Percentiles rank a stretch among this genome's conserved stretches.
Conservation (phyloP, 2,888 invertebrate genomes). For the Philereme vetulata region DNA sequence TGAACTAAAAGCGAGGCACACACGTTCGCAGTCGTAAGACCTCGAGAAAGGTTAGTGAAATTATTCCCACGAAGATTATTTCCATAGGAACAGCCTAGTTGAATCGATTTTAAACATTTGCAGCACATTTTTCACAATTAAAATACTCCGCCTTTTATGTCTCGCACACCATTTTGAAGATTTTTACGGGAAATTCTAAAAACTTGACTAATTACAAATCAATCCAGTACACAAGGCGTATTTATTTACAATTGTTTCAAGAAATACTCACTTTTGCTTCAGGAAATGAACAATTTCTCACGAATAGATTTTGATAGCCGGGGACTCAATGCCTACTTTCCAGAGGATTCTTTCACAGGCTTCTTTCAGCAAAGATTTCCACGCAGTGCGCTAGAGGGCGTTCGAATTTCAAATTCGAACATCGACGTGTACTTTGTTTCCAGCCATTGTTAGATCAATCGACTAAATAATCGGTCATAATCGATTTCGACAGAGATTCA, state of each 20-base stretch:
- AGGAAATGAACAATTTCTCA: conserved; percentile 77
- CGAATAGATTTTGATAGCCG: conserved; percentile 83
- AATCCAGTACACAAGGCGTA: conserved; percentile 14
- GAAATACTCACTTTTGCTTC: conserved; percentile 78
- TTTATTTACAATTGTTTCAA: conserved; percentile 42
- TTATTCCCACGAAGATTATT: conserved; percentile 55
- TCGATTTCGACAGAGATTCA: conserved; percentile 1
- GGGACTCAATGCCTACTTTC: conserved; percentile 82
- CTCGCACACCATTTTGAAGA: conserved; percentile 56
- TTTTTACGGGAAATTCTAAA: conserved; percentile 36
- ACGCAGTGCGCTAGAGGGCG: conserved; percentile 71
- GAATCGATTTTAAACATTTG: conserved; percentile 69
- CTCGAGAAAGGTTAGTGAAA: conserved; percentile 47
- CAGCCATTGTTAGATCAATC: conserved; percentile 42
- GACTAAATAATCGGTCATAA: conserved; percentile 26
- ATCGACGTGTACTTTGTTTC: conserved; percentile 33
- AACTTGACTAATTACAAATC: conserved; percentile 18
- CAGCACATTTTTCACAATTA: conserved; percentile 58
- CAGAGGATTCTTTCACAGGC: conserved; percentile 83
- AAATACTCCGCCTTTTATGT: conserved; percentile 48
- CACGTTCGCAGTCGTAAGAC: conserved; percentile 38
- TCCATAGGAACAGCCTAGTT: conserved; percentile 71
- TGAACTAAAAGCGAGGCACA: conserved; percentile 42
- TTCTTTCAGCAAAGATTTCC: conserved; percentile 75
- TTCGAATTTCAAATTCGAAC: conserved; percentile 69